Evolutionary conservation across 2,797 vertebrate species (phyloP), one percentile per base, ranked within the genome.

Genomic region (Synanceia verrucosa): DNA sequence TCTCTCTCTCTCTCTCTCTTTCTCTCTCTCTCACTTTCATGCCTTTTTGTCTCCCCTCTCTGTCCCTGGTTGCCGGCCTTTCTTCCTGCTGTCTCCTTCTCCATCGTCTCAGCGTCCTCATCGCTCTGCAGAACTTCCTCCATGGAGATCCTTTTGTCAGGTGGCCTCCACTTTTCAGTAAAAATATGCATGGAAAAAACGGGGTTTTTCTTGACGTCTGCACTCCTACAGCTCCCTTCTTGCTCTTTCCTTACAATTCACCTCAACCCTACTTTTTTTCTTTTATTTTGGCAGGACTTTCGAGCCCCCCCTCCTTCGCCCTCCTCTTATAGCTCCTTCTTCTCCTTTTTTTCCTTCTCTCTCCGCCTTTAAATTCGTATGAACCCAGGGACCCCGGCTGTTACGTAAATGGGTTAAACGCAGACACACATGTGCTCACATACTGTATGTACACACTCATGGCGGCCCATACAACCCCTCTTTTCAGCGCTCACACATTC

Each of bases 351-450:
- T 73, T 56, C 11, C n/a, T 62, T 74, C 65, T 70, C 63, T 65
- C 73, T 81, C 76, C 81, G 84, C 85, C 88, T 92, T 92, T 88
- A 88, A 88, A 91, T 92, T 87, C 82, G 64, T 82, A 79, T 88
- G 91, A 92, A 91, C 90, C 76, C 88, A 88, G 29, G 66, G 86
- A 92, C 89, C 90, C 80, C 14, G 46, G 64, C 76, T 84, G 84
- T 91, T 91, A 90, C 85, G 73, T 91, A 92, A 91, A 90, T 77
- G 85, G 84, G 84, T 89, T 89, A 90, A 90, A 89, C 84, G 86
- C 87, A 92, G 84, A 78, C 88, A 78, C 88, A 90, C 89, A 84
- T 90, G 81, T 86, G 85, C 79, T 81, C 78, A 47, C 65, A 82
- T 83, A 86, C 78, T 84, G 82, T 90, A 85, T 80, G 84, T 73